Evolutionary conservation across 37 sponge, comb jelly and placozoan species (phyloP).

Genomic region (Hexactinellida sp.): DNA sequence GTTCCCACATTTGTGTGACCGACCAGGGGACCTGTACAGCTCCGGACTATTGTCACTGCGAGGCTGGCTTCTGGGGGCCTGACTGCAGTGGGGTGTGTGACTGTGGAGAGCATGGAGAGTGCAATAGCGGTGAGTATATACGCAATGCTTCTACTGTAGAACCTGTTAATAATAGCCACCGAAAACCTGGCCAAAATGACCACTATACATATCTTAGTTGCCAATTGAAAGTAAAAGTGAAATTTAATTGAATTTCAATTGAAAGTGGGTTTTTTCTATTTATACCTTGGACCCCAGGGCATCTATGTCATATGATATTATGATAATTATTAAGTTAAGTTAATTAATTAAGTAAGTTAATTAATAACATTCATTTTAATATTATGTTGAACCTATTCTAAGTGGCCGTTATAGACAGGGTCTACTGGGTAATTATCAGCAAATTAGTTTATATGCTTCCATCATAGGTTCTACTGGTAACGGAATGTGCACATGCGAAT

Average conservation of each 20-base stretch:
- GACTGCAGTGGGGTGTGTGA: constrained; percentile 29
- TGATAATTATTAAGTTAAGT: too few relatives aligned
- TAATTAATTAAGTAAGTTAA: too few relatives aligned
- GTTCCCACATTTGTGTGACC: not conserved
- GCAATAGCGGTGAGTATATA: constrained; percentile 19
- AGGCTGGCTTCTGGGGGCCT: constrained; percentile 17
- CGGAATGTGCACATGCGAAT: constrained; percentile 31
- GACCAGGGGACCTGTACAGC: not conserved
- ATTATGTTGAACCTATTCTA: too few relatives aligned
- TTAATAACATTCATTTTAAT: too few relatives aligned
- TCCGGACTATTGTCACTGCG: not conserved
- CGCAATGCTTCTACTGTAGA: constrained; percentile 13
- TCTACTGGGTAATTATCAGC: too few relatives aligned
- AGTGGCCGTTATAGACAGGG: too few relatives aligned
- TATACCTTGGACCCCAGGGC: too few relatives aligned
- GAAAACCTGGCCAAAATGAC: not conserved
- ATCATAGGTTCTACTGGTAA: constrained; percentile 30
- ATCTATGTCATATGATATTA: too few relatives aligned
- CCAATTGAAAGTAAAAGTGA: too few relatives aligned
- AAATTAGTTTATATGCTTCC: too few relatives aligned
- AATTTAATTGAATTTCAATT: too few relatives aligned
- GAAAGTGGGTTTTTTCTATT: too few relatives aligned
- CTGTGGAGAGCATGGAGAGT: constrained; percentile 27
- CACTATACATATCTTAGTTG: not conserved
- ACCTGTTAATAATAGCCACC: constrained; percentile 8